These are phyloP conservation scores for Conops quadrifasciatus DNA, from an alignment of 2,888 invertebrate species.

Conservation along the genomic window DNA sequence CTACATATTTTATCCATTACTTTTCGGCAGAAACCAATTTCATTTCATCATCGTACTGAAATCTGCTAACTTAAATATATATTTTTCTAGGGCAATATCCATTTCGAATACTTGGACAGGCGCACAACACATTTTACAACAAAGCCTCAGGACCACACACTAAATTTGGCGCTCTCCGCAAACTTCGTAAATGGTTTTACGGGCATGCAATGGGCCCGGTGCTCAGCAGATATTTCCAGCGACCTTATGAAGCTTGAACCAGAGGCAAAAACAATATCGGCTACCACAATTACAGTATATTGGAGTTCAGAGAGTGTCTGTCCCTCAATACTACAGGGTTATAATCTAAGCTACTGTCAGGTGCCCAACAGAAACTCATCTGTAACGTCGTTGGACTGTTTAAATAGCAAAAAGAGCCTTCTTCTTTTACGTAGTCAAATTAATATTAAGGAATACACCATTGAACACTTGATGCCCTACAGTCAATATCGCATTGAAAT, in stretches of 20 bases:
- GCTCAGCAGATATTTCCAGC: slow-evolving; percentile 58
- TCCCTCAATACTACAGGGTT: slow-evolving; percentile 76
- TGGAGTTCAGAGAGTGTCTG: slow-evolving; percentile 82
- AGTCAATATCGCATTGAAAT: slow-evolving; percentile 78
- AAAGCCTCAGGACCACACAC: slow-evolving; percentile 69
- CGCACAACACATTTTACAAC: slow-evolving; percentile 53
- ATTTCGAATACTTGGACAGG: slow-evolving; percentile 68
- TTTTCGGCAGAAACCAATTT: not conserved
- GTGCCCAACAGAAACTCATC: slow-evolving; percentile 58
- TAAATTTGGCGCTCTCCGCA: slow-evolving; percentile 78
- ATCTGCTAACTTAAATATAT: not conserved
- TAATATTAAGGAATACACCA: slow-evolving; percentile 57
- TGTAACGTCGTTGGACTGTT: slow-evolving; percentile 25
- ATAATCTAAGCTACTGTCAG: slow-evolving; percentile 77
- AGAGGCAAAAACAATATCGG: slow-evolving; percentile 41
- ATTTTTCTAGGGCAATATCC: slow-evolving; percentile 67
- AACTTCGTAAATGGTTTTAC: slow-evolving; percentile 75
- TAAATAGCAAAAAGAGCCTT: slow-evolving; percentile 14
- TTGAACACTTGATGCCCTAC: slow-evolving; percentile 74
- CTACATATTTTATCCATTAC: too few relatives aligned
- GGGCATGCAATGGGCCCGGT: slow-evolving; percentile 85
- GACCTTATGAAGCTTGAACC: slow-evolving; percentile 49
- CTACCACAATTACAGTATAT: slow-evolving; percentile 68
- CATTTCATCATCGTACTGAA: not conserved
- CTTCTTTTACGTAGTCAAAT: slow-evolving; percentile 35